Conservation (phyloP, 2,797 vertebrate species). For the Danio kyathit region DNA sequence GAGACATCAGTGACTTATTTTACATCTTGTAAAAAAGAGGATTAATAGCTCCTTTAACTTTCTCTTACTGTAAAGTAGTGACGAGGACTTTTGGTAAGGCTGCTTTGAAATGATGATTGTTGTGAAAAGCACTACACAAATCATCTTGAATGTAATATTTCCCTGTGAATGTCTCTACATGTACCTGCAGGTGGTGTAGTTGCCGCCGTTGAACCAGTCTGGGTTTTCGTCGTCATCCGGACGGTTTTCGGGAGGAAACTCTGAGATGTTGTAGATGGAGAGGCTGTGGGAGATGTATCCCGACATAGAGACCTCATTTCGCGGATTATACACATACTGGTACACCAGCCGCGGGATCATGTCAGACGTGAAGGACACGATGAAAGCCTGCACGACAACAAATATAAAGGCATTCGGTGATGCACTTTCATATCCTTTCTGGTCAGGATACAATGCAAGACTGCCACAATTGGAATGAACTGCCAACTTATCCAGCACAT, state of each 20-base stretch:
- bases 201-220: slow-evolving; percentile 74
- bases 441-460: too few relatives aligned
- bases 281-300: slow-evolving; percentile 94
- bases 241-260: slow-evolving; percentile 69
- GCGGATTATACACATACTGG: slow-evolving; percentile 84
- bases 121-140: too few relatives aligned
- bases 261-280: slow-evolving; percentile 86
- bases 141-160: too few relatives aligned
- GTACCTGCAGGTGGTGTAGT: slow-evolving; percentile 87
- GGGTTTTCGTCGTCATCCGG: slow-evolving; percentile 75
- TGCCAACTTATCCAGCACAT: too few relatives aligned
- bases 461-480: too few relatives aligned
- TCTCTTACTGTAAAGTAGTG: too few relatives aligned
- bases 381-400: slow-evolving; percentile 85
- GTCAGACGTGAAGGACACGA: slow-evolving; percentile 97
- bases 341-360: slow-evolving; percentile 98
- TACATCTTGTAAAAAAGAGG: too few relatives aligned
- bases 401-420: not conserved
- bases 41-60: too few relatives aligned
- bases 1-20: too few relatives aligned
- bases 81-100: too few relatives aligned
- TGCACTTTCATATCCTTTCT: not conserved
- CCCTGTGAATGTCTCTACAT: too few relatives aligned
- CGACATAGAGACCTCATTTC: slow-evolving; percentile 75
- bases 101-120: too few relatives aligned